Percentiles rank a stretch among this genome's conserved stretches.
phyloP scores from a whole-genome alignment of 2,888 invertebrate genomes.

The Dasysyrphus albostriatus region DNA sequence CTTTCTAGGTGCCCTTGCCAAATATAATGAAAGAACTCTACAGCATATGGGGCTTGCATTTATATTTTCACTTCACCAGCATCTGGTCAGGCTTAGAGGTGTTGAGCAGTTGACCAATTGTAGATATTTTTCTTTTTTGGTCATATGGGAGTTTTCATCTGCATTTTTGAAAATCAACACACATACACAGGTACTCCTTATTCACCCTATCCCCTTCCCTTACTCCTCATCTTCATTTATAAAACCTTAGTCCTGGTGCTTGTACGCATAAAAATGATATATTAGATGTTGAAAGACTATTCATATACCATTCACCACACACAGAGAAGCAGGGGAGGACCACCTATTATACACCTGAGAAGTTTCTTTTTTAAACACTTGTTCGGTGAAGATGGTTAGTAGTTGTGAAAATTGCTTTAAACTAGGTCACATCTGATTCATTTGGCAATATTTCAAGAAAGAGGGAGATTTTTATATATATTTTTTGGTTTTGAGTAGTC shows the following conservation, averaged over 20 bases:
- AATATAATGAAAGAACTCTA: conserved; percentile 50
- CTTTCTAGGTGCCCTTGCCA: conserved; percentile 32
- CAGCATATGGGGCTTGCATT: conserved; percentile 40
- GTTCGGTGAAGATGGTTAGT: conserved; percentile 26
- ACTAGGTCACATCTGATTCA: conserved; percentile 68
- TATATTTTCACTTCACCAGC: conserved; percentile 58
- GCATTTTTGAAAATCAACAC: conserved; percentile 32
- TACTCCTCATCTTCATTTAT: not conserved
- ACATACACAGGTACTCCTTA: not conserved
- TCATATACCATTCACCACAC: conserved; percentile 10
- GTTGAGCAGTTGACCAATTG: conserved; percentile 50
- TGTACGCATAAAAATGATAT: conserved; percentile 65
- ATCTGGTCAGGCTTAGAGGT: conserved; percentile 33
- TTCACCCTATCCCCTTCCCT: not conserved
- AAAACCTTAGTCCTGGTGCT: conserved; percentile 4
- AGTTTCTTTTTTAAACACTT: conserved; percentile 21
- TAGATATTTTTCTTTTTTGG: conserved; percentile 28
- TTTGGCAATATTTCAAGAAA: conserved; percentile 58
- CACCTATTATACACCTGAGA: conserved; percentile 42
- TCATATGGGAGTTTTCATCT: conserved; percentile 34
- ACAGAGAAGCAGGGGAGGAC: not conserved
- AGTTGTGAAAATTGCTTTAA: conserved; percentile 11
- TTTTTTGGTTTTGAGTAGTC: not conserved
- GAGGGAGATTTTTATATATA: not conserved
- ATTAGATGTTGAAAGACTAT: conserved; percentile 58